Evolutionary conservation across 1,140 invertebrate genomes (phyloP).

Genomic region (Rhynchophorus ferrugineus): DNA sequence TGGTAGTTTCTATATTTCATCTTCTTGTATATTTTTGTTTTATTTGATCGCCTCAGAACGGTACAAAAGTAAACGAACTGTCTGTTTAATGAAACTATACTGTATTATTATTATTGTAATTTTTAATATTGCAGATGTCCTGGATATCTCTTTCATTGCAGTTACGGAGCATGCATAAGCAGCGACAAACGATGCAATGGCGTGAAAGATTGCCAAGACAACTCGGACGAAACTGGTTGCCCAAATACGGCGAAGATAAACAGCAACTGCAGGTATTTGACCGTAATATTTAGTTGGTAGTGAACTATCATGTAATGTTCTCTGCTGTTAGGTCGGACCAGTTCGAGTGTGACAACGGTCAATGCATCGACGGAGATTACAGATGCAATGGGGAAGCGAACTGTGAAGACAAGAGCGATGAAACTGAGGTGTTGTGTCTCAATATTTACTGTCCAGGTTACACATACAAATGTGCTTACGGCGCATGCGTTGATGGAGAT

Average conservation of each 20-base stretch:
- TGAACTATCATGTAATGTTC: neutral
- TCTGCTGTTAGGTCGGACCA: constrained; percentile 26
- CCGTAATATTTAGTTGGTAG: neutral
- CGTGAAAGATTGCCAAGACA: constrained; percentile 49
- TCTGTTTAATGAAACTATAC: no score
- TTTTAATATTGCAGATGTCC: no score
- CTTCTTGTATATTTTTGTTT: no score
- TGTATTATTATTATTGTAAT: no score
- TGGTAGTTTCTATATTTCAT: no score
- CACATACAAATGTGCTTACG: constrained; percentile 33
- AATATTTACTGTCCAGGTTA: constrained; percentile 27
- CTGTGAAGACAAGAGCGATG: constrained; percentile 57
- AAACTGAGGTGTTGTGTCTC: constrained; percentile 40
- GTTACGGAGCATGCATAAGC: constrained; percentile 49
- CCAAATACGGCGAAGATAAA: constrained; percentile 9
- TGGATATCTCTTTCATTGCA: constrained; percentile 43
- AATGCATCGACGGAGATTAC: constrained; percentile 49
- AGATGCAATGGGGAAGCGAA: constrained; percentile 45
- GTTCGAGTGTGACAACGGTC: constrained; percentile 49
- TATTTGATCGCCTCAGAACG: no score
- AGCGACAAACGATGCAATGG: constrained; percentile 47
- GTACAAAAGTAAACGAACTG: no score
- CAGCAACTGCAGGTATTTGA: constrained; percentile 24
- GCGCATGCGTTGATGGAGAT: constrained; percentile 31
- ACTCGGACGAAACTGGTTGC: constrained; percentile 47